phyloP scores from a whole-genome alignment of 1,140 invertebrate species.

The Liolophura sinensis region DNA sequence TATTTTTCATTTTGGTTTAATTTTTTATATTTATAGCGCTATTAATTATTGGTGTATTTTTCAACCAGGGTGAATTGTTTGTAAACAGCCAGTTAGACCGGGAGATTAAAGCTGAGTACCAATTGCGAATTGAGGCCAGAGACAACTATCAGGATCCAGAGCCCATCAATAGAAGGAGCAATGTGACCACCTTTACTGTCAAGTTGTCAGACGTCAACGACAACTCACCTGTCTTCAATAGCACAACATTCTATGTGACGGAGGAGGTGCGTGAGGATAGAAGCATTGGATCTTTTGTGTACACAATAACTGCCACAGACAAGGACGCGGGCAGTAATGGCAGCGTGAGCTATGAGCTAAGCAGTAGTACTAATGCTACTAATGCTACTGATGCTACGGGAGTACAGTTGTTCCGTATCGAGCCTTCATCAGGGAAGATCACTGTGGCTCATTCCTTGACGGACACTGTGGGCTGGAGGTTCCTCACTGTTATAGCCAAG shows the following conservation, averaged over 20 bases:
- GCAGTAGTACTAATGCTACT: slow-evolving; percentile 26
- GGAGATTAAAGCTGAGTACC: slow-evolving; percentile 29
- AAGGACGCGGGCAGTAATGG: slow-evolving; percentile 29
- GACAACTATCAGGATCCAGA: slow-evolving; percentile 26
- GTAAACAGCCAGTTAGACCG: slow-evolving; percentile 31
- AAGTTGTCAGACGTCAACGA: slow-evolving; percentile 37
- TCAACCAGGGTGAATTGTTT: slow-evolving; percentile 31
- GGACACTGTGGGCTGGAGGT: slow-evolving; percentile 25
- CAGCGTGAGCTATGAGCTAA: slow-evolving; percentile 27
- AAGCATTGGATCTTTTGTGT: slow-evolving; percentile 18
- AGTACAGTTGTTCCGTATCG: slow-evolving; percentile 21
- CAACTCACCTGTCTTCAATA: slow-evolving; percentile 33
- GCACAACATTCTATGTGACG: slow-evolving; percentile 1
- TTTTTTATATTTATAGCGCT: no score
- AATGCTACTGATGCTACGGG: slow-evolving; percentile 6
- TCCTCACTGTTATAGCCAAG: slow-evolving; percentile 33
- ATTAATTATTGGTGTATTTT: slow-evolving; percentile 2
- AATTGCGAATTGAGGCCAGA: slow-evolving; percentile 29
- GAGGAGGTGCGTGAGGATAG: background rate
- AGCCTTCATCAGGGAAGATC: slow-evolving; percentile 24
- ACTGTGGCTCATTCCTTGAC: slow-evolving; percentile 11
- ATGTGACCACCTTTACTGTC: slow-evolving; percentile 24
- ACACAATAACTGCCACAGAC: slow-evolving; percentile 27
- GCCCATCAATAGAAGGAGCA: slow-evolving; percentile 18
- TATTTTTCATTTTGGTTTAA: no score